Evolutionary conservation across 53 echinoderm and acorn worm genomes (phyloP), one percentile per base, ranked within the genome.

Genomic region (Temnopleurus reevesii): DNA sequence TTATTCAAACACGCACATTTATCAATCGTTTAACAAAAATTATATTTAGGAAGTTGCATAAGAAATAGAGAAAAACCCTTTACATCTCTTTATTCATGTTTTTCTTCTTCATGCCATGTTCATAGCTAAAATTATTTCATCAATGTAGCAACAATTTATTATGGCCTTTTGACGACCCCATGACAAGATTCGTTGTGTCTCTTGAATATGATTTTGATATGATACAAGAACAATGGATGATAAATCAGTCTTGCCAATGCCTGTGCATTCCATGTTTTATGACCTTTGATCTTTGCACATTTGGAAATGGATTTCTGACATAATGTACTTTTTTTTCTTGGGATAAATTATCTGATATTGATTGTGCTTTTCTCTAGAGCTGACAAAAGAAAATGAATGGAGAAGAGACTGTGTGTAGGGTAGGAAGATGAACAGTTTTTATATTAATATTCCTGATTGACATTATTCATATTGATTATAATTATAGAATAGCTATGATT

Each of bases 211-310:
- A 13, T 63, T 10, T 24, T 15, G 23, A 47, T 79, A 29, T 49
- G 26, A 79, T 47, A 79, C 28, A 46, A 79, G 79, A 79, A 79
- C 79, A 79, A 79, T 79, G 28, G 27, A 49, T 28, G 30, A 79
- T 79, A 79, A 79, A 79, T 79, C 79, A 79, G 10, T 79, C 4
- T 79, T 79, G 4, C 46, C 49, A n/a, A 49, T 9, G 47, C 51
- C 71, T 41, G 12, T 21, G 79, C 49, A 49, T 79, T 49, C 49
- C 79, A 47, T 49, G 79, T 47, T 79, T 26, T 3, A 27, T 79
- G 27, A 79, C 79, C 49, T 49, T 49, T 77, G 46, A 46, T 47
- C 79, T 12, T 45, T 63, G 18, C 13, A 17, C 26, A 34, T 30
- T 63, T 63, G 17, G 34, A 63, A 63, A 47, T 47, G 47, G 47